phyloP scores from a whole-genome alignment of 2,113 vertebrate species.

The Solenodon paradoxus region DNA sequence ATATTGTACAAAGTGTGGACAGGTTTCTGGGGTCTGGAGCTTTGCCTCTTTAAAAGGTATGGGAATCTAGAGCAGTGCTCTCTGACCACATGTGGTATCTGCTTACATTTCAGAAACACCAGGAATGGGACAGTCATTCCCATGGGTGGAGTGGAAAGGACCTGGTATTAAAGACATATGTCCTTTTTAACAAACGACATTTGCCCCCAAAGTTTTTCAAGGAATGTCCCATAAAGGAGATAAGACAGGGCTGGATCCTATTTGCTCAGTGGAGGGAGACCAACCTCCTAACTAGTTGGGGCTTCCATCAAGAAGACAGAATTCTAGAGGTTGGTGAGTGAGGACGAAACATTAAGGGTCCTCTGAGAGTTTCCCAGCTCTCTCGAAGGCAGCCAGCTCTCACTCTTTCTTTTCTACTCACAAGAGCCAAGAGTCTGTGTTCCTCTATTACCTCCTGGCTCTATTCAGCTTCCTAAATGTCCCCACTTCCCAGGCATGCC shows the following conservation, averaged over 20 bases:
- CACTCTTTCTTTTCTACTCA: background rate
- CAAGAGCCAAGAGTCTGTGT: background rate
- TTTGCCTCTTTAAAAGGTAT: background rate
- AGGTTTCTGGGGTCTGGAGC: background rate
- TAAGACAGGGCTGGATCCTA: background rate
- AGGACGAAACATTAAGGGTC: background rate
- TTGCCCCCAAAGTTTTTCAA: background rate
- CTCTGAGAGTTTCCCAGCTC: background rate
- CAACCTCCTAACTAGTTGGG: background rate
- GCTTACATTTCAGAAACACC: background rate
- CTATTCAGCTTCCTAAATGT: slow-evolving; percentile 39
- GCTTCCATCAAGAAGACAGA: background rate
- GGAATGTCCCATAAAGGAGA: background rate
- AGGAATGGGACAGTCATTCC: background rate
- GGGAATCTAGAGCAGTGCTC: no score
- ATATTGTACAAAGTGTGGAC: background rate
- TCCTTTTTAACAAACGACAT: background rate
- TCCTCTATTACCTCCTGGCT: background rate
- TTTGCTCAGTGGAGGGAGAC: background rate
- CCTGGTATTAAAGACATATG: background rate
- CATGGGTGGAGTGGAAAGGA: background rate
- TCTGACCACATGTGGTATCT: accelerated
- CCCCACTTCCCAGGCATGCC: slow-evolving; percentile 73
- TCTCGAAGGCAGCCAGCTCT: background rate
- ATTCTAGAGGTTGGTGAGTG: background rate